These are phyloP conservation scores for Arctia plantaginis DNA, from an alignment of 2,888 invertebrate genomes.

Conservation along the genomic window DNA sequence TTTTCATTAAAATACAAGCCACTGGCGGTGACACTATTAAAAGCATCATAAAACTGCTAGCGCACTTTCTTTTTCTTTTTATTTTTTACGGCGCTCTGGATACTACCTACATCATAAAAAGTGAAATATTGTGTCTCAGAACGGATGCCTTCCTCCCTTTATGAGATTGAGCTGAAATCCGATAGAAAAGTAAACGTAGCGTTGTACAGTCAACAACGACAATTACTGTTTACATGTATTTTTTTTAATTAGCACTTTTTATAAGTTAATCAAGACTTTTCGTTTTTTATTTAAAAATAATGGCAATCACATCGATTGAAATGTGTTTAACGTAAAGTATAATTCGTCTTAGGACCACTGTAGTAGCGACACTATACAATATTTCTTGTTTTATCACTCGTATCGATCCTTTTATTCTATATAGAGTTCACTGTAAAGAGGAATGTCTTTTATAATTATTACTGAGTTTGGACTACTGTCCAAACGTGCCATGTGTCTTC, in stretches of 20 bases:
- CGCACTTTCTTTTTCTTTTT: constrained; percentile 76
- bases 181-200: constrained; percentile 68
- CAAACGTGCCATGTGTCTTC: too few relatives aligned
- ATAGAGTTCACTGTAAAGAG: not conserved
- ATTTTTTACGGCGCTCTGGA: constrained; percentile 77
- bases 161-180: constrained; percentile 79
- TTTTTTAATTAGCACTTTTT: not conserved
- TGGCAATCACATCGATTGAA: too few relatives aligned
- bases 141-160: constrained; percentile 75
- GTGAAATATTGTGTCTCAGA: constrained; percentile 82
- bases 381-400: too few relatives aligned
- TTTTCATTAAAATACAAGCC: constrained; percentile 53
- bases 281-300: not conserved
- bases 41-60: constrained; percentile 71
- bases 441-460: not conserved
- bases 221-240: not conserved
- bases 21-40: constrained; percentile 74
- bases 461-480: not conserved
- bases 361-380: too few relatives aligned
- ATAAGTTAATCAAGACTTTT: not conserved
- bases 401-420: not conserved
- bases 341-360: too few relatives aligned
- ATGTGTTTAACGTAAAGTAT: not conserved
- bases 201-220: constrained; percentile 10
- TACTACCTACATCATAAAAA: constrained; percentile 83